Evolutionary conservation across 2,797 vertebrate species (phyloP).

Genomic region (Tamandua tetradactyla): DNA sequence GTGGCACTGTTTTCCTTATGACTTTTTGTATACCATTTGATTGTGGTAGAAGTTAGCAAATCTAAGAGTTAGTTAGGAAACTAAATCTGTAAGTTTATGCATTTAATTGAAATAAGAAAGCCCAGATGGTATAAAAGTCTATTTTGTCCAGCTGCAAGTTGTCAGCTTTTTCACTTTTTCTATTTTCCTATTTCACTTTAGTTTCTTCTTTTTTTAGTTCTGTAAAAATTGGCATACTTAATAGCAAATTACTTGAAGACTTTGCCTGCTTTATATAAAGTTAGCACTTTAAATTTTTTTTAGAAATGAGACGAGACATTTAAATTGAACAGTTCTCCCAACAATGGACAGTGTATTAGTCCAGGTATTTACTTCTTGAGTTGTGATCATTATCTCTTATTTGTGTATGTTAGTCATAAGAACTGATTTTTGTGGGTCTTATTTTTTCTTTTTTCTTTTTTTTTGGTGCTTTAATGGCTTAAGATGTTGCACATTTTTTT

Average conservation of each 20-base stretch:
- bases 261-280: slow-evolving; percentile 85
- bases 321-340: slow-evolving; percentile 81
- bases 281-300: slow-evolving; percentile 86
- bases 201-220: slow-evolving; percentile 67
- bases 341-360: slow-evolving; percentile 76
- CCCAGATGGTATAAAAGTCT: slow-evolving; percentile 42
- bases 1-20: slow-evolving; percentile 44
- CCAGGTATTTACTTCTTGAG: slow-evolving; percentile 78
- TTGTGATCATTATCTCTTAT: slow-evolving; percentile 81
- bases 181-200: slow-evolving; percentile 66
- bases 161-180: slow-evolving; percentile 68
- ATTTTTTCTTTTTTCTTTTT: slow-evolving; percentile 65
- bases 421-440: slow-evolving; percentile 76
- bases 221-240: slow-evolving; percentile 77
- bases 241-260: slow-evolving; percentile 84
- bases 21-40: neutral
- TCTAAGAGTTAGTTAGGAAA: slow-evolving; percentile 34
- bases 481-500: slow-evolving; percentile 89
- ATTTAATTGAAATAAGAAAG: slow-evolving; percentile 65
- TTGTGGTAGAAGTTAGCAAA: slow-evolving; percentile 48
- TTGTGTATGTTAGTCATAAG: slow-evolving; percentile 80
- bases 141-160: neutral
- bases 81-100: slow-evolving; percentile 52
- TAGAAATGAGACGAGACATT: slow-evolving; percentile 77
- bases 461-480: slow-evolving; percentile 88